Percentiles rank a stretch among this genome's conserved stretches.
phyloP scores from a whole-genome alignment of 30 jellyfish, hydroid and myxozoan species.

The Hydra vulgaris region DNA sequence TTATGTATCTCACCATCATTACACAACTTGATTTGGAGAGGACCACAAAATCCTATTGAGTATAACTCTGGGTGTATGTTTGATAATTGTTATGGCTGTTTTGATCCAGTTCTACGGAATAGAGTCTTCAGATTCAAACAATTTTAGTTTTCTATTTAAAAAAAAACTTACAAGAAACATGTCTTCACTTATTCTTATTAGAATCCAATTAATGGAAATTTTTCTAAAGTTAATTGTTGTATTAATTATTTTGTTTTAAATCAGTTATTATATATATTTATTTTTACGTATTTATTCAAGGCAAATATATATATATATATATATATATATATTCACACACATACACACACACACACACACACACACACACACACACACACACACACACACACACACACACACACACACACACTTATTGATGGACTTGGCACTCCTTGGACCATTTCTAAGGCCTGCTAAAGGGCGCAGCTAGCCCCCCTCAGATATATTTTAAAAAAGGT shows the following conservation, averaged over 20 bases:
- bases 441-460: no score
- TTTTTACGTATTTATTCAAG: background rate
- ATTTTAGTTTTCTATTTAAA: conserved; percentile 2
- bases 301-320: no score
- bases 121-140: conserved; percentile 62
- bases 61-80: conserved; percentile 66
- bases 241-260: background rate
- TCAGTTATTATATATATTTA: no score
- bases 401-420: no score
- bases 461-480: no score
- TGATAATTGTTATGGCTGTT: conserved; percentile 88
- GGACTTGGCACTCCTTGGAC: no score
- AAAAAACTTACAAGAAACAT: background rate
- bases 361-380: no score
- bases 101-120: conserved; percentile 82
- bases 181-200: no score
- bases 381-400: no score
- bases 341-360: no score
- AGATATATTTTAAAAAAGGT: no score
- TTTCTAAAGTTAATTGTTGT: background rate
- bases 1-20: conserved; percentile 62
- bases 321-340: no score
- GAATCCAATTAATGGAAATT: background rate
- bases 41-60: conserved; percentile 69
- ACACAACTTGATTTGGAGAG: conserved; percentile 71